Evolutionary conservation across 2,888 invertebrate species (phyloP).

Genomic region (Steinernema scapterisci): DNA sequence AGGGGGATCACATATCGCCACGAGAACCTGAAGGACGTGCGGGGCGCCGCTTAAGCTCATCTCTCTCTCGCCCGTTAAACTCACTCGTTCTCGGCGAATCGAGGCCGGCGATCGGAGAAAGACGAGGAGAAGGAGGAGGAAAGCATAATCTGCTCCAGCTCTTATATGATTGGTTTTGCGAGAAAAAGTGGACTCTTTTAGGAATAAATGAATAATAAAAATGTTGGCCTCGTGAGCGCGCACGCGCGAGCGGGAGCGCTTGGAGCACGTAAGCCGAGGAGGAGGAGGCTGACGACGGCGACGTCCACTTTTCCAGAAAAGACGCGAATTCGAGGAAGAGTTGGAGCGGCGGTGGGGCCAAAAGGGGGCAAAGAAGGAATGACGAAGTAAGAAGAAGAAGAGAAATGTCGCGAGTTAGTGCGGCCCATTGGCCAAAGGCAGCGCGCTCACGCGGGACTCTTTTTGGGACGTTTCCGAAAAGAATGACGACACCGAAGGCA

Average conservation of each 20-base stretch:
- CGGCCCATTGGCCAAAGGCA: too few relatives aligned
- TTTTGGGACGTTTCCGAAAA: too few relatives aligned
- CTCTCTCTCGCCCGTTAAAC: too few relatives aligned
- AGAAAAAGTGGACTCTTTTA: background rate
- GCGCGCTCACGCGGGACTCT: too few relatives aligned
- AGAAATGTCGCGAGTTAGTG: too few relatives aligned
- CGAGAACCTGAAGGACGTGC: background rate
- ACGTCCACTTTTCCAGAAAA: background rate
- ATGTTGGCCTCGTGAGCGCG: background rate
- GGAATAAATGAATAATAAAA: constrained; percentile 32
- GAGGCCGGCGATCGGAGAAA: background rate
- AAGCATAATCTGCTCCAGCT: constrained; percentile 27
- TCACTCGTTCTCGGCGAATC: too few relatives aligned
- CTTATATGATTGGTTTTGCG: constrained; percentile 9
- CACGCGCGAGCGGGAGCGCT: background rate
- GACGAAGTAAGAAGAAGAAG: too few relatives aligned
- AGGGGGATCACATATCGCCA: constrained; percentile 5
- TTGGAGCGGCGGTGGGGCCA: too few relatives aligned
- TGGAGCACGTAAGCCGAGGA: background rate
- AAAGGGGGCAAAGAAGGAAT: too few relatives aligned
- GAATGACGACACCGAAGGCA: too few relatives aligned
- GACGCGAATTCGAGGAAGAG: too few relatives aligned
- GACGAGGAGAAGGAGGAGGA: background rate
- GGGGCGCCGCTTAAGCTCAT: background rate
- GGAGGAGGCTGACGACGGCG: background rate